Conservation (phyloP, 2,888 invertebrate species). For the Monochamus alternatus region DNA sequence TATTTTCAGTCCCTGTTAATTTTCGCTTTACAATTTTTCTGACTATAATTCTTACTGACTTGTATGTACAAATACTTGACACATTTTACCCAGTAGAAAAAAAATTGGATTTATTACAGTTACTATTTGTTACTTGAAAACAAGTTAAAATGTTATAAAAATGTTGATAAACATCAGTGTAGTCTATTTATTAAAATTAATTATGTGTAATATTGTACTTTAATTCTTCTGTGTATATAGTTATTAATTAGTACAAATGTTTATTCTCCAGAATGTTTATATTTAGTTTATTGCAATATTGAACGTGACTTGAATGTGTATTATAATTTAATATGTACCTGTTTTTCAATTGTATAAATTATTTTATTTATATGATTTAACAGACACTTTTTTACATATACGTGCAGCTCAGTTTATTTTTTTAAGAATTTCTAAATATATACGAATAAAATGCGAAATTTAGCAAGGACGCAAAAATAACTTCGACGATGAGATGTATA, state of each 20-base stretch:
- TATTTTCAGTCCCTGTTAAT: slow-evolving; percentile 28
- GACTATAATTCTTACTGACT: slow-evolving; percentile 18
- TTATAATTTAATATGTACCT: slow-evolving; percentile 13
- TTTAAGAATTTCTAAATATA: background rate
- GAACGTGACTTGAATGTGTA: background rate
- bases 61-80: background rate
- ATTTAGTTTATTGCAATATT: slow-evolving; percentile 15
- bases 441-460: background rate
- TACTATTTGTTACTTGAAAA: background rate
- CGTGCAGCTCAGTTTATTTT: background rate
- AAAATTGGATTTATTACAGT: too few species aligned
- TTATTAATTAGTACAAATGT: slow-evolving; percentile 26
- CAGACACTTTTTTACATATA: background rate
- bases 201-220: background rate
- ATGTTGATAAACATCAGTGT: too few species aligned
- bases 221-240: slow-evolving; percentile 1
- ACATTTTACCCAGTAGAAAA: background rate
- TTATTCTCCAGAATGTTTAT: slow-evolving; percentile 3
- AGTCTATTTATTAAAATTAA: too few species aligned
- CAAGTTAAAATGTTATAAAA: background rate
- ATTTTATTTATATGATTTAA: background rate
- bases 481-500: slow-evolving; percentile 11
- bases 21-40: slow-evolving; percentile 3
- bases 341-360: slow-evolving; percentile 1
- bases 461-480: slow-evolving; percentile 21